Evolutionary conservation across 2,113 vertebrate genomes (phyloP).

Genomic region (Pteruthius melanotis): DNA sequence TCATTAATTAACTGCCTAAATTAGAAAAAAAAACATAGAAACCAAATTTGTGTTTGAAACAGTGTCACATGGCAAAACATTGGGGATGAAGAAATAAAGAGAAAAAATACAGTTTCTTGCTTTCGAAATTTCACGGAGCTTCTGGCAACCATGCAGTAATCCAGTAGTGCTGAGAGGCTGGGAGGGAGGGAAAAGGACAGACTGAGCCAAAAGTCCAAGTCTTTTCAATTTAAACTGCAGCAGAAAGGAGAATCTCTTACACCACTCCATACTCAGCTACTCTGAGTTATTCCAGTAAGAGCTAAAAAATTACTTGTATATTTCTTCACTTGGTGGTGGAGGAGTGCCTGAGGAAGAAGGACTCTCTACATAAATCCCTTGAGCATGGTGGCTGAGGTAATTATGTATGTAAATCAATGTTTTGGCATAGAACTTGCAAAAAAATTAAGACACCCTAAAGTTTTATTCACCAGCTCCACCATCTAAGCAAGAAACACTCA

Average conservation of each 20-base stretch:
- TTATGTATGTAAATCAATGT: not conserved
- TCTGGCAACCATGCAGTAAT: not conserved
- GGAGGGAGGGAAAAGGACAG: not conserved
- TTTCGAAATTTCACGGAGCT: not conserved
- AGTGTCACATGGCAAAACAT: not conserved
- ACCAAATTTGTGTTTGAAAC: not conserved
- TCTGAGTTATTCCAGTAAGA: not conserved
- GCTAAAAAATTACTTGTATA: not conserved
- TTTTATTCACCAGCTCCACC: not conserved
- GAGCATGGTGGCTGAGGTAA: not conserved
- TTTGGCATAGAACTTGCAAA: not conserved
- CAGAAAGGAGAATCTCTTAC: not conserved
- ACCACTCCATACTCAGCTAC: not conserved
- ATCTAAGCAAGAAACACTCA: not conserved
- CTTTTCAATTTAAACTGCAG: not conserved
- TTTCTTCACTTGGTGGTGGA: not conserved
- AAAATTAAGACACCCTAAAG: not conserved
- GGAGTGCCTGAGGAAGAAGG: not conserved
- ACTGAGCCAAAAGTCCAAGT: not conserved
- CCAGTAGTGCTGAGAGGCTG: not conserved
- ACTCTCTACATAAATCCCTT: not conserved
- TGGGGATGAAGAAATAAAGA: not conserved
- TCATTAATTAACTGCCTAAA: not conserved
- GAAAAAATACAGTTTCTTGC: not conserved
- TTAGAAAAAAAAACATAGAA: not conserved